Conservation (phyloP, 2,888 invertebrate species). For the Scaptodrosophila latifasciaeformis region DNA sequence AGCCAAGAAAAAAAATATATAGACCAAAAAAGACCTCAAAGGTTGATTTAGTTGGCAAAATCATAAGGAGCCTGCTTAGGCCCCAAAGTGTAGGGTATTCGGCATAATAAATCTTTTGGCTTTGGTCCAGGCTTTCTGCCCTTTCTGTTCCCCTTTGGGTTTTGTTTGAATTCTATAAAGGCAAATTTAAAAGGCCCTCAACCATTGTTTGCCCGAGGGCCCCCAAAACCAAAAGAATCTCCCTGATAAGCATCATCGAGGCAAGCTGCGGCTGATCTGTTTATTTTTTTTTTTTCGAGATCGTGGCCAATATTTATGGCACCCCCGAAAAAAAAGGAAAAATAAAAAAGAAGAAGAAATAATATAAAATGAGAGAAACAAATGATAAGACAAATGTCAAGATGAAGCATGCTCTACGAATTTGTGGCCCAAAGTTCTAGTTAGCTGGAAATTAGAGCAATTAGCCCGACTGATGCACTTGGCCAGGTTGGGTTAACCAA, state of each 20-base stretch:
- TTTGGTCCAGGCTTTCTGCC: background rate
- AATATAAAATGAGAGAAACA: background rate
- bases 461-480: constrained; percentile 40
- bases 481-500: constrained; percentile 20
- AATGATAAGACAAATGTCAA: constrained; percentile 15
- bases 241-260: constrained; percentile 55
- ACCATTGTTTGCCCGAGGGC: constrained; percentile 55
- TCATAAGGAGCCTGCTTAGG: constrained; percentile 7
- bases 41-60: no score
- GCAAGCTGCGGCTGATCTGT: constrained; percentile 46
- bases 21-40: no score
- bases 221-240: constrained; percentile 19
- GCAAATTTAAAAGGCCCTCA: constrained; percentile 45
- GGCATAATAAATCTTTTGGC: constrained; percentile 51
- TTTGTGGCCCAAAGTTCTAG: no score
- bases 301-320: constrained; percentile 53
- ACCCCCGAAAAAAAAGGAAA: constrained; percentile 13
- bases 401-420: background rate
- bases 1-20: no score
- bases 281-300: background rate
- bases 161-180: constrained; percentile 31
- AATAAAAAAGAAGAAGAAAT: no score
- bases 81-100: constrained; percentile 39
- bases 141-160: no score
- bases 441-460: constrained; percentile 65